Evolutionary conservation across 2,113 vertebrate species (phyloP).

Genomic region (Helogale parvula): DNA sequence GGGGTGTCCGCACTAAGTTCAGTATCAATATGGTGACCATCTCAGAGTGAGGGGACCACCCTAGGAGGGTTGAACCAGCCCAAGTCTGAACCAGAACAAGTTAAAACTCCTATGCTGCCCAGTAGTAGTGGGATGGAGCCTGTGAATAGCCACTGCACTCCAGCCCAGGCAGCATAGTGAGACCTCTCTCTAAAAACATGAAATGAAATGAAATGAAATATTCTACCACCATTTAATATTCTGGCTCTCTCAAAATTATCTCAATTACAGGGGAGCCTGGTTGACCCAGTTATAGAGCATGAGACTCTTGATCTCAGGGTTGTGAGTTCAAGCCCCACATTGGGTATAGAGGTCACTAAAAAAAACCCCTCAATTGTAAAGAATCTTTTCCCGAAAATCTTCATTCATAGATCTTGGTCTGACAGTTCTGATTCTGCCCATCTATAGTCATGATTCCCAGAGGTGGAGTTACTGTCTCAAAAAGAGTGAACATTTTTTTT

Average conservation of each 20-base stretch:
- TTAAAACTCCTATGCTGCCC: neutral
- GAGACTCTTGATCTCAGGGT: too few relatives aligned
- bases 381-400: constrained; percentile 23
- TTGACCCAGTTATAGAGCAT: too few relatives aligned
- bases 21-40: neutral
- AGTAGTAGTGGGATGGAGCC: neutral
- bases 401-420: constrained; percentile 42
- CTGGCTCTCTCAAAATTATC: constrained; percentile 23
- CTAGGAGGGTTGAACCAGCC: neutral
- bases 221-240: constrained; percentile 16
- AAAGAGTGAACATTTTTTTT: constrained; percentile 8
- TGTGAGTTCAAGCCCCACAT: too few relatives aligned
- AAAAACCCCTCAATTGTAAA: neutral
- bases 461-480: constrained; percentile 35
- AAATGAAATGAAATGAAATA: neutral
- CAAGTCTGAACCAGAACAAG: neutral
- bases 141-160: neutral
- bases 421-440: constrained; percentile 49
- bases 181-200: neutral
- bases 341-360: too few relatives aligned
- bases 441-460: constrained; percentile 35
- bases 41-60: neutral
- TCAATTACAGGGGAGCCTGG: neutral
- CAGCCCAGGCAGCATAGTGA: neutral
- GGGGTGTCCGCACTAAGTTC: neutral